phyloP scores from a whole-genome alignment of 2,797 vertebrate species.

The Benthosema pterotum region DNA sequence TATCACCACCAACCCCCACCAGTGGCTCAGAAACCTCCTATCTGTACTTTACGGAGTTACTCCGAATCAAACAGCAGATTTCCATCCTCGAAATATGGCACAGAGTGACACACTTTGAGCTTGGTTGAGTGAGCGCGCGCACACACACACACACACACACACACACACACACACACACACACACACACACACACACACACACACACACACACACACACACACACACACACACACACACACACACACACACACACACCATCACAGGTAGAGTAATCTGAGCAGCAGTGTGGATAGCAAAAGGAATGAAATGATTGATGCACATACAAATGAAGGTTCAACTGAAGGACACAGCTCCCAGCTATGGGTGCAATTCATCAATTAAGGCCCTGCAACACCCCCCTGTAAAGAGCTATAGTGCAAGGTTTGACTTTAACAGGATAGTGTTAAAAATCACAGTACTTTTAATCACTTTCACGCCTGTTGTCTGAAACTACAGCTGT shows the following conservation, averaged over 20 bases:
- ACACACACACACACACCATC: slow-evolving; percentile 9
- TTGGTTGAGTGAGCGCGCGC: too few species aligned
- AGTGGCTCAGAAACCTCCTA: too few species aligned
- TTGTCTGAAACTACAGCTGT: too few species aligned
- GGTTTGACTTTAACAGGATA: slow-evolving; percentile 33
- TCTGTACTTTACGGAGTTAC: too few species aligned
- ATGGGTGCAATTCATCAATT: slow-evolving; percentile 80
- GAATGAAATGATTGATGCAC: slow-evolving; percentile 76
- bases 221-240: slow-evolving; percentile 12
- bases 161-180: slow-evolving; percentile 18
- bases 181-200: slow-evolving; percentile 12
- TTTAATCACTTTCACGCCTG: slow-evolving; percentile 30
- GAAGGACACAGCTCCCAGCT: slow-evolving; percentile 73
- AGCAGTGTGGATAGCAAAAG: slow-evolving; percentile 58
- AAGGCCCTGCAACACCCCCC: slow-evolving; percentile 66
- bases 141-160: background rate
- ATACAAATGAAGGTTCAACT: slow-evolving; percentile 79
- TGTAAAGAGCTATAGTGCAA: slow-evolving; percentile 23
- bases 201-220: slow-evolving; percentile 10
- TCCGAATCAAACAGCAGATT: too few species aligned
- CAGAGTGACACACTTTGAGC: too few species aligned
- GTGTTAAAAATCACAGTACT: slow-evolving; percentile 16
- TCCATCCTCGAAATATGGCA: too few species aligned
- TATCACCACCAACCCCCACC: too few species aligned
- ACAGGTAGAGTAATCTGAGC: slow-evolving; percentile 66